Conservation (phyloP, 1,140 invertebrate genomes). For the Dreissena polymorpha region DNA sequence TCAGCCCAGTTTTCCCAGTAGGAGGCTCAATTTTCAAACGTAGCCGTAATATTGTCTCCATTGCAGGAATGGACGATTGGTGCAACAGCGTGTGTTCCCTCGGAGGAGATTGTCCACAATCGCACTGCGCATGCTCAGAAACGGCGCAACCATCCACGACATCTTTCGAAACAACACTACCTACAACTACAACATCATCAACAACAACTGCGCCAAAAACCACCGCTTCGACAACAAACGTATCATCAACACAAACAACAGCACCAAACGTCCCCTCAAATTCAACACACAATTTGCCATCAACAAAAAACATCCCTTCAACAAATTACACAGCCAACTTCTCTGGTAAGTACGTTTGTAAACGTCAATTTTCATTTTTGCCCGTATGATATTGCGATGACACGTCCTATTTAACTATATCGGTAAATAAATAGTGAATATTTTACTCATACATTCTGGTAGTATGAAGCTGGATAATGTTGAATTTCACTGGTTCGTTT, state of each 20-base stretch:
- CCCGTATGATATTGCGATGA: background rate
- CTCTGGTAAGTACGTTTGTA: background rate
- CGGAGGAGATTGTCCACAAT: slow-evolving; percentile 11
- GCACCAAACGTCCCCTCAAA: background rate
- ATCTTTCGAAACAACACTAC: background rate
- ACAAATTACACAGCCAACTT: background rate
- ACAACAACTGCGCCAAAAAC: slow-evolving; percentile 12
- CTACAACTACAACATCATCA: background rate
- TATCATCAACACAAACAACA: slow-evolving; percentile 27
- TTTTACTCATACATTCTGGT: background rate
- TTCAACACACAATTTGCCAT: slow-evolving; percentile 6
- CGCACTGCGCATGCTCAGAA: slow-evolving; percentile 32
- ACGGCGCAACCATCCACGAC: background rate
- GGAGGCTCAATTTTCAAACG: no score
- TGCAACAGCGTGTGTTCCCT: slow-evolving; percentile 24
- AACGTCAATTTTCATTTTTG: no score
- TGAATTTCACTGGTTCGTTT: no score
- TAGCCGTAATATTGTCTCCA: no score
- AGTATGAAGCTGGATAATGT: no score
- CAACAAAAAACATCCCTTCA: background rate
- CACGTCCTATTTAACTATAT: background rate
- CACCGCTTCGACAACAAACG: background rate
- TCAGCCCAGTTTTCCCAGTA: no score
- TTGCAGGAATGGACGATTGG: slow-evolving; percentile 33
- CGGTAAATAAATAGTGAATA: background rate